Evolutionary conservation across 2,888 invertebrate genomes (phyloP), one percentile per base, ranked within the genome.

Genomic region (Dolichopus griseipennis): DNA sequence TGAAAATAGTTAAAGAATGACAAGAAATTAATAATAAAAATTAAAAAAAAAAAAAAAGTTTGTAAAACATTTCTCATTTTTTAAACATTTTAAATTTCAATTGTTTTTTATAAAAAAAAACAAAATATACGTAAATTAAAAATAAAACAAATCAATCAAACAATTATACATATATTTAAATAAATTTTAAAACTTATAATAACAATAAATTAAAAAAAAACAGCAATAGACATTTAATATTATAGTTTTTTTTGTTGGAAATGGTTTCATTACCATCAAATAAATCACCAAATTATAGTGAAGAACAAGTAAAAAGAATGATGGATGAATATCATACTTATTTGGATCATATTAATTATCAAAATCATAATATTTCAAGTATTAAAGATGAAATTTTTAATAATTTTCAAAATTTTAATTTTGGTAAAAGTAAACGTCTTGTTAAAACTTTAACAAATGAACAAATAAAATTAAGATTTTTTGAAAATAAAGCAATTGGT

Each of bases 321-420:
- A 52, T 52, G 52, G 52, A 52, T 52, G 52, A 52, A 52, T 52
- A 52, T 52, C 15, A 52, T n/a, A 52, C 18, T 4, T 52, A 52
- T 52, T 52, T 52, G 52, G 52, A 52, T 52, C 52, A 52, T 12
- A 52, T 52, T 18, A 52, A 52, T 52, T 52, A 52, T 52, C 52
- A 52, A 52, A 52, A 52, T 52, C 18, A 15, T 18, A 15, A 12
- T 4, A 52, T 52, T 1, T 12, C 15, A 18, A 18, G n/a, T 18
- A 52, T 52, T 18, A 52, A 52, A 15, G 52, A 52, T 52, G 52
- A 52, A 52, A 52, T 52, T 3, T 52, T 52, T 52, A 52, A 52
- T 52, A 52, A 52, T 52, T 52, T 52, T 52, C 15, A 9, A 52
- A 52, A 52, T 52, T 52, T 52, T 52, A 52, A 52, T 52, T 52